Percentiles rank a stretch among this genome's conserved stretches.
These are phyloP conservation scores for Podarcis lilfordi DNA, from an alignment of 2,797 vertebrate species.

Conservation along the genomic window DNA sequence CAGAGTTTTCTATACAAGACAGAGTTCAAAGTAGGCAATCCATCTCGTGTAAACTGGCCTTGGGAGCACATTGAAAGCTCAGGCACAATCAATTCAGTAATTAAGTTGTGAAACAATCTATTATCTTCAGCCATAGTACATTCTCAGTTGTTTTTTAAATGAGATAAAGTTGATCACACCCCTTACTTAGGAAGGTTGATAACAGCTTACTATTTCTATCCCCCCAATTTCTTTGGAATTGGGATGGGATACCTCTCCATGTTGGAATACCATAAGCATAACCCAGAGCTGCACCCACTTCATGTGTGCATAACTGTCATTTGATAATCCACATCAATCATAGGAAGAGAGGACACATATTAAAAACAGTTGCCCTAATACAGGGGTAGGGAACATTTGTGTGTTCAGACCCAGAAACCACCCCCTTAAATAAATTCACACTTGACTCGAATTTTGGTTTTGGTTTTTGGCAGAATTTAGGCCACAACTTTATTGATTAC, in stretches of 20 bases:
- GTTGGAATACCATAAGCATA: not conserved
- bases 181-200: conserved; percentile 2
- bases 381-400: too few relatives aligned
- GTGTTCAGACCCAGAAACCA: too few relatives aligned
- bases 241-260: not conserved
- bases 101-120: conserved; percentile 46
- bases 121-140: conserved; percentile 42
- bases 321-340: not conserved
- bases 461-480: too few relatives aligned
- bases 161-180: not conserved
- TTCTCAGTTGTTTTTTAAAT: conserved; percentile 1
- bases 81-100: conserved; percentile 42
- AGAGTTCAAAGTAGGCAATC: not conserved
- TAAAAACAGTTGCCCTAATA: not conserved
- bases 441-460: too few relatives aligned
- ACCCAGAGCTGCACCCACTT: not conserved
- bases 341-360: not conserved
- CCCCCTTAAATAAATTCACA: too few relatives aligned
- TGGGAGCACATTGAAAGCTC: conserved; percentile 37
- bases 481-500: too few relatives aligned
- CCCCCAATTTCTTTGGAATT: not conserved
- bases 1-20: not conserved
- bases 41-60: not conserved
- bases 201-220: not conserved
- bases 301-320: too few relatives aligned